Evolutionary conservation across 2,797 vertebrate genomes (phyloP), one percentile per base, ranked within the genome.

Genomic region (Mus caroli): DNA sequence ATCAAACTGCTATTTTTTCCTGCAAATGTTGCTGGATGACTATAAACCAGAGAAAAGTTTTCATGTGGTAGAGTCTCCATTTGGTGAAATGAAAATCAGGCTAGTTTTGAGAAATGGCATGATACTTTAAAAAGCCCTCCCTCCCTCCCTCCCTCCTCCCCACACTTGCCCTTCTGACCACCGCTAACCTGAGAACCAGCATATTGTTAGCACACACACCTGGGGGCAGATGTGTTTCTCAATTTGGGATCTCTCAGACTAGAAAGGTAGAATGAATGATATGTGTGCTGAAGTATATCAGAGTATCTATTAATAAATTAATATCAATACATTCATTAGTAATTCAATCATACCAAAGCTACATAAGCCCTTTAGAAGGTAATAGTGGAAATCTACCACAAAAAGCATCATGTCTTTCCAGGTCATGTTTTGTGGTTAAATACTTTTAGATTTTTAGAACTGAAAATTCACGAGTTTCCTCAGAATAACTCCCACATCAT

Each of bases 381-480:
- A 71, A 76, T 9, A 60, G 12, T 62, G 3, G 43, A 54, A 90
- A 96, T 12, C 28, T 31, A 4, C 34, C 5, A 80, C 52, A 82
- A 58, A 80, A 8, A 71, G 8, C 37, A 26, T 95, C 69, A 40
- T 6, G 60, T 73, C n/a, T n/a, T 77, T 90, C 94, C 17, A 77
- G 37, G 69, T 80, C 24, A 50, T 31, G 62, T 88, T 87, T 93
- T 75, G 22, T 4, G 40, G 73, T 67, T 56, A 69, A 60, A 92
- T 91, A 94, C 73, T 24, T 91, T 37, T 54, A 82, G 62, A 82
- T 79, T 88, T 90, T 85, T 88, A 95, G 96, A 95, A 98, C 69
- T 69, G 90, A 98, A 88, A 77, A 76, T 52, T 17, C 40, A 40
- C 31, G 0, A 56, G 24, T 17, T 56, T 31, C 13, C 64, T 0